These are phyloP conservation scores for Conus betulinus DNA, from an alignment of 1,140 invertebrate species.

Conservation along the genomic window DNA sequence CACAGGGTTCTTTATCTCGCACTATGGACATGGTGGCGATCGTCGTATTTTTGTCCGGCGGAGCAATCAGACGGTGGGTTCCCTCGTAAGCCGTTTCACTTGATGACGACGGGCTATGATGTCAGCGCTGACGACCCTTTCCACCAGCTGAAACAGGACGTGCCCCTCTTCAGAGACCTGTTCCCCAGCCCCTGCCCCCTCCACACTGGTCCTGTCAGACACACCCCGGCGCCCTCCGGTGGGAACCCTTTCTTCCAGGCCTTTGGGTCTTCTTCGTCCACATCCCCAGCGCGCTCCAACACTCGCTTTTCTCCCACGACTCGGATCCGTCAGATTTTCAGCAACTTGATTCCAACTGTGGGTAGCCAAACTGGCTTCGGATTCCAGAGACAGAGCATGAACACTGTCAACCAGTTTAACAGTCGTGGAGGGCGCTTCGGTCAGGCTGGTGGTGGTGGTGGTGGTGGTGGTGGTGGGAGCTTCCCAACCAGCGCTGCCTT, in stretches of 20 bases:
- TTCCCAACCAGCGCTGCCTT: not conserved
- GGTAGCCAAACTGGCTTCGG: not conserved
- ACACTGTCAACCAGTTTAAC: not conserved
- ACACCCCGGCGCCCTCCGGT: not conserved
- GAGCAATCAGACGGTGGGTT: not conserved
- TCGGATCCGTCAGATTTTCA: not conserved
- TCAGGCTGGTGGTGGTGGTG: too few relatives aligned
- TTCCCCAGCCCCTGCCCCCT: conserved; percentile 14
- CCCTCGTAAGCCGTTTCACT: not conserved
- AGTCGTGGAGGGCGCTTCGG: not conserved
- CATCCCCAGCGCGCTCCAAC: not conserved
- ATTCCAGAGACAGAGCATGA: not conserved
- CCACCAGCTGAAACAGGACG: not conserved
- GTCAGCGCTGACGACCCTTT: conserved; percentile 11
- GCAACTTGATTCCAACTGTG: not conserved
- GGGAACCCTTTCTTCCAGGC: conserved; percentile 28
- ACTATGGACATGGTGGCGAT: not conserved
- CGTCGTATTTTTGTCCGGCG: not conserved
- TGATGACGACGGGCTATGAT: conserved; percentile 21
- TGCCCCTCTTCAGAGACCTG: conserved; percentile 24
- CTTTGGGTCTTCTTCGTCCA: not conserved
- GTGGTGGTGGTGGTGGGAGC: not conserved
- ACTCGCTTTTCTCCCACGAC: not conserved
- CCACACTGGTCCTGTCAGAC: not conserved
- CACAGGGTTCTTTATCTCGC: not conserved